Evolutionary conservation across 1,140 invertebrate species (phyloP).

Genomic region (Chlorops oryzae): DNA sequence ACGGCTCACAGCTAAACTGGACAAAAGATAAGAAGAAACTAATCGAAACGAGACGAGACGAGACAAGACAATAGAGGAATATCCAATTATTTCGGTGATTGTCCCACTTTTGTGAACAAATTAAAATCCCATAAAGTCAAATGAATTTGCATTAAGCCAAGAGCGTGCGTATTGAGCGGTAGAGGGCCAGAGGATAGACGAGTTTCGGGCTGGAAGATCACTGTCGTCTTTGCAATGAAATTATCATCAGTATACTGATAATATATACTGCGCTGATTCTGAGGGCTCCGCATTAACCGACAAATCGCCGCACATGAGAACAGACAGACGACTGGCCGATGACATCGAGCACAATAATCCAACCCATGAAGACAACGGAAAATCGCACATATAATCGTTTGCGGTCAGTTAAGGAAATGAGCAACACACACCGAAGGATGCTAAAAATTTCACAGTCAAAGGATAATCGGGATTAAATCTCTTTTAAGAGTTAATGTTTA

Average conservation of each 20-base stretch:
- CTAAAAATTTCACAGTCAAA: conserved; percentile 10
- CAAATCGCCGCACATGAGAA: too few relatives aligned
- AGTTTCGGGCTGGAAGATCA: too few relatives aligned
- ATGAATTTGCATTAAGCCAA: too few relatives aligned
- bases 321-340: too few relatives aligned
- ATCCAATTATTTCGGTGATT: conserved; percentile 19
- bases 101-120: conserved; percentile 19
- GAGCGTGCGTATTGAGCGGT: too few relatives aligned
- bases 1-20: neutral
- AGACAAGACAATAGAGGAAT: too few relatives aligned
- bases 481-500: conserved; percentile 22
- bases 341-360: neutral
- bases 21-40: neutral
- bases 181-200: too few relatives aligned
- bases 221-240: too few relatives aligned
- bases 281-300: too few relatives aligned
- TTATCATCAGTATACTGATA: too few relatives aligned
- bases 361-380: neutral
- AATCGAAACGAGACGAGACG: neutral
- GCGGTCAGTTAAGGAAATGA: neutral
- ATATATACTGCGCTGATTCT: too few relatives aligned
- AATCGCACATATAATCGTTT: conserved; percentile 2
- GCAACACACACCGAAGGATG: neutral
- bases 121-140: conserved; percentile 20
- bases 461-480: conserved; percentile 22